Evolutionary conservation across 1,140 invertebrate species (phyloP).

Genomic region (Whitmania pigra): DNA sequence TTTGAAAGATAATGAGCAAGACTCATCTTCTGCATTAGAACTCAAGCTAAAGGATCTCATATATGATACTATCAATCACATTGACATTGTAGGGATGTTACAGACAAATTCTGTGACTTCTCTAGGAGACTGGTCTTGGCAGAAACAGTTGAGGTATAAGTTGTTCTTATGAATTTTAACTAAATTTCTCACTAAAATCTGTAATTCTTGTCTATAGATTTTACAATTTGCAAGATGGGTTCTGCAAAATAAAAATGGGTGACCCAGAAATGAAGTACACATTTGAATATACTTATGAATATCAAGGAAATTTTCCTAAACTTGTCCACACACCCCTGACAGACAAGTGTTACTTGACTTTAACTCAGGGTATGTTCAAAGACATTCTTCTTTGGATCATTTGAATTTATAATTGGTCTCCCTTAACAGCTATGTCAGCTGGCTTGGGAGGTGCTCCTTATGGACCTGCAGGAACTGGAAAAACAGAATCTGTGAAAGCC

Average conservation of each 20-base stretch:
- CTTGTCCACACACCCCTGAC: slow-evolving; percentile 83
- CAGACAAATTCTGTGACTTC: slow-evolving; percentile 54
- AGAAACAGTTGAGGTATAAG: slow-evolving; percentile 81
- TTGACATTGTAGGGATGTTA: slow-evolving; percentile 65
- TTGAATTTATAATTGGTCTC: too few species aligned
- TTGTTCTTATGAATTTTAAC: not conserved
- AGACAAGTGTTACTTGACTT: slow-evolving; percentile 85
- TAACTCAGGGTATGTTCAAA: slow-evolving; percentile 59
- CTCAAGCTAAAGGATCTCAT: slow-evolving; percentile 62
- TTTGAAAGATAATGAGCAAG: slow-evolving; percentile 29
- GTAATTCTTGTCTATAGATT: not conserved
- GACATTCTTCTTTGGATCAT: not conserved
- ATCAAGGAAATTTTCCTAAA: slow-evolving; percentile 79
- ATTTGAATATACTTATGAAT: slow-evolving; percentile 92
- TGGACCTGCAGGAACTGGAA: slow-evolving; percentile 93
- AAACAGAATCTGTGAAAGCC: slow-evolving; percentile 94
- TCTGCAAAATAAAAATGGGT: slow-evolving; percentile 53
- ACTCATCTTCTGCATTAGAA: slow-evolving; percentile 37
- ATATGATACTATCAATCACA: slow-evolving; percentile 81
- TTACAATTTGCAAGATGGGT: slow-evolving; percentile 27
- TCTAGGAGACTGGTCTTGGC: slow-evolving; percentile 75
- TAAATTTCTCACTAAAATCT: not conserved
- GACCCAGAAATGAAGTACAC: slow-evolving; percentile 53
- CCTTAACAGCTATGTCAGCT: slow-evolving; percentile 64
- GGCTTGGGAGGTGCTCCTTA: slow-evolving; percentile 96